Percentiles rank a stretch among this genome's conserved stretches.
phyloP scores from a whole-genome alignment of 37 sponge, comb jelly and placozoan genomes.

The Halisarca cf. caerulea region DNA sequence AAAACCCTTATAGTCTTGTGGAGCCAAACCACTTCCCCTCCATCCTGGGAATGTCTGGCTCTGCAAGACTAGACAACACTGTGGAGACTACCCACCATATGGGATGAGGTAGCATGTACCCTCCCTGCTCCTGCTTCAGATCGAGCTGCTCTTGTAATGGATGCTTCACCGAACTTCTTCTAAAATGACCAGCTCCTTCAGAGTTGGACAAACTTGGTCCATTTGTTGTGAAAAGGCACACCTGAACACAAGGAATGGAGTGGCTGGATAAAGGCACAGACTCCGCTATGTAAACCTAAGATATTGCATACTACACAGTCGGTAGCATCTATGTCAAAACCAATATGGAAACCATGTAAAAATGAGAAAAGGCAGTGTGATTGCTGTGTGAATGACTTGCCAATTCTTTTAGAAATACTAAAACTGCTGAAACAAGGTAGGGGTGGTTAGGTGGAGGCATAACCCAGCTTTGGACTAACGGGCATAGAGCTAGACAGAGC shows the following conservation, averaged over 20 bases:
- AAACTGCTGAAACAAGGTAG: too few species aligned
- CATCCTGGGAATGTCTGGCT: too few species aligned
- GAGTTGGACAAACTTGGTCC: not conserved
- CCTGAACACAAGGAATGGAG: not conserved
- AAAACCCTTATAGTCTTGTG: not conserved
- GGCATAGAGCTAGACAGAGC: too few species aligned
- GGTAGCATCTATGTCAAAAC: too few species aligned
- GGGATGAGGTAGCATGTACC: constrained; percentile 79
- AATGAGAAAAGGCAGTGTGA: too few species aligned
- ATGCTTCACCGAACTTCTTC: constrained; percentile 51
- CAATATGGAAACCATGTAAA: too few species aligned
- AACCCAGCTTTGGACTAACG: too few species aligned
- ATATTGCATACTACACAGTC: not conserved
- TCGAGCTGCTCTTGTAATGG: constrained; percentile 45
- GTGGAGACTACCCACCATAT: constrained; percentile 78
- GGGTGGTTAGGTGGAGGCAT: too few species aligned
- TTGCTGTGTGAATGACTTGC: not conserved
- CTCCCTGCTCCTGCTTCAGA: not conserved
- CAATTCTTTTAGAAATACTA: not conserved
- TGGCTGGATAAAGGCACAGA: not conserved
- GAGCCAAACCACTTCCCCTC: too few species aligned
- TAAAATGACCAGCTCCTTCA: constrained; percentile 70
- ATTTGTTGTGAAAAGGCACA: not conserved
- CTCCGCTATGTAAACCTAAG: not conserved
- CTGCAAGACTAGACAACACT: too few species aligned